phyloP scores from a whole-genome alignment of 2,797 vertebrate genomes.

The Cephalopachus bancanus region DNA sequence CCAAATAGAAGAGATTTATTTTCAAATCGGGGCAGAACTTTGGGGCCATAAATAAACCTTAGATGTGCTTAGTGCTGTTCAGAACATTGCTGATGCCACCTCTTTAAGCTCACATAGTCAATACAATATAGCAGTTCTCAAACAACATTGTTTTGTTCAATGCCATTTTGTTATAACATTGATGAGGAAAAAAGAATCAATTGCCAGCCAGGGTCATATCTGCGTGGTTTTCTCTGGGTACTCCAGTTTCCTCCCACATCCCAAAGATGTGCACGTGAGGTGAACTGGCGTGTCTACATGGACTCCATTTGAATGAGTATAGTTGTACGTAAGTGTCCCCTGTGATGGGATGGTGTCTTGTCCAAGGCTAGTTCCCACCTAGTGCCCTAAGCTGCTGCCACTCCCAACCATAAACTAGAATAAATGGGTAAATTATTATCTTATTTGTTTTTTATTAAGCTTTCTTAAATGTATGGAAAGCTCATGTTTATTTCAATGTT shows the following conservation, averaged over 20 bases:
- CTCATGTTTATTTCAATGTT: not conserved
- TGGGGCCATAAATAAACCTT: not conserved
- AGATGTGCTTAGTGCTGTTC: not conserved
- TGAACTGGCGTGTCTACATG: not conserved
- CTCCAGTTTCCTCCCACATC: not conserved
- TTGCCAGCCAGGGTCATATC: not conserved
- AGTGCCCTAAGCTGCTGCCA: not conserved
- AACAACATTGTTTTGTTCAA: not conserved
- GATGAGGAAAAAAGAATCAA: not conserved
- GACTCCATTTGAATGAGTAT: not conserved
- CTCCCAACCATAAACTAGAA: not conserved
- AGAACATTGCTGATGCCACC: not conserved
- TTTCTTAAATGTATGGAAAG: not conserved
- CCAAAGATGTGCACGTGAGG: not conserved
- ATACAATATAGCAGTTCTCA: not conserved
- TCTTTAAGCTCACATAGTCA: not conserved
- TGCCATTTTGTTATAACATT: not conserved
- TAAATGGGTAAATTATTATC: not conserved
- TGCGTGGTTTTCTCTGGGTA: not conserved
- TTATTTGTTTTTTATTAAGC: not conserved
- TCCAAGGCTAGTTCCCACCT: not conserved
- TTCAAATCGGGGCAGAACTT: slow-evolving; percentile 57
- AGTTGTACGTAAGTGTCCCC: not conserved
- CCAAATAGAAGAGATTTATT: slow-evolving; percentile 38
- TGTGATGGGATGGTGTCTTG: not conserved